Conservation (phyloP, 2,113 vertebrate species). For the Podiceps cristatus region DNA sequence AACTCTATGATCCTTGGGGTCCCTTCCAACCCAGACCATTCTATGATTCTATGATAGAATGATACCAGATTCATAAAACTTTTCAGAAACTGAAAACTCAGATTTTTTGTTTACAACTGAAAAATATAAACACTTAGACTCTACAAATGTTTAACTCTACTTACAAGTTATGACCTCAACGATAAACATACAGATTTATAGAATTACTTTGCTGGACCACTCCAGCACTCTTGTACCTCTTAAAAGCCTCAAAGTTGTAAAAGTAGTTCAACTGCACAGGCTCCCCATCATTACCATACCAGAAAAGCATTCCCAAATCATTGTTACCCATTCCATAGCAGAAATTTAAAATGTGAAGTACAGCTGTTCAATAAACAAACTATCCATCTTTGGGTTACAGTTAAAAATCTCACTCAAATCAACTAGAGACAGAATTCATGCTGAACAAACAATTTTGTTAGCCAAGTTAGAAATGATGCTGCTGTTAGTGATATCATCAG, state of each 20-base stretch:
- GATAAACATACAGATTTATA: neutral
- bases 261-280: neutral
- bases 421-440: neutral
- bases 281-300: fast-evolving
- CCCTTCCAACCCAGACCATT: too few species aligned
- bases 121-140: neutral
- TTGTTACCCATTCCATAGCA: neutral
- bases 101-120: neutral
- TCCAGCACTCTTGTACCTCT: neutral
- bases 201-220: neutral
- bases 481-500: neutral
- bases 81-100: neutral
- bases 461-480: neutral
- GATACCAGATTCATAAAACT: neutral
- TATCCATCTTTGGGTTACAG: neutral
- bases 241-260: neutral
- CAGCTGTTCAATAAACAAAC: neutral
- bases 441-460: neutral
- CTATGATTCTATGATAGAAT: too few species aligned
- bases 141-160: neutral
- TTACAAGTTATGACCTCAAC: neutral
- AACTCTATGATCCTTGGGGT: too few species aligned
- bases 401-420: neutral
- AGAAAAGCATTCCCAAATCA: neutral
- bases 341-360: neutral